Percentiles rank a stretch among this genome's conserved stretches.
Conservation (phyloP, 2,113 vertebrate genomes). For the Cygnus buccinator region DNA sequence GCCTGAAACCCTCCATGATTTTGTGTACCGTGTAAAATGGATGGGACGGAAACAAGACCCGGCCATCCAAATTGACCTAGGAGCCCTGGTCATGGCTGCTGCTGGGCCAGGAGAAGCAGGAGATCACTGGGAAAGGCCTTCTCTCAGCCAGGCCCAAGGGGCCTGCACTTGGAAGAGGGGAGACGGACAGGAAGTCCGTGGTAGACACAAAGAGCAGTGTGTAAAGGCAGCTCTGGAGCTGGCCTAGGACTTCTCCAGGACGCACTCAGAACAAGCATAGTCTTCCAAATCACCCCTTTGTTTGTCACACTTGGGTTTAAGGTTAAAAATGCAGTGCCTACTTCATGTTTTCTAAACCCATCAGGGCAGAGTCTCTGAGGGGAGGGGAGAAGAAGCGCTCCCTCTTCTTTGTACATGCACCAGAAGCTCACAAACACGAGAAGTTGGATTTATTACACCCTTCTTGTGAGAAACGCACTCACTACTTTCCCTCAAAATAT, state of each 20-base stretch:
- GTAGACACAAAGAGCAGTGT: accelerated
- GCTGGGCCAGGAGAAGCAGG: not conserved
- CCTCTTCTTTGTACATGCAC: accelerated
- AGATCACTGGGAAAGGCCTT: not conserved
- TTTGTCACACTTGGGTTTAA: not conserved
- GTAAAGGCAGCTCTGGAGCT: not conserved
- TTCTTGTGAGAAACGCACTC: accelerated
- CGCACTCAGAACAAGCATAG: not conserved
- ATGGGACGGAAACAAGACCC: not conserved
- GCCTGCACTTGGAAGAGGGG: not conserved
- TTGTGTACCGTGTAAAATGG: not conserved
- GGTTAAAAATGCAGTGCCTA: not conserved
- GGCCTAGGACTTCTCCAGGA: not conserved
- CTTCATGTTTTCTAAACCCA: not conserved
- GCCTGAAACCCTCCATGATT: not conserved
- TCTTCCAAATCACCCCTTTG: not conserved
- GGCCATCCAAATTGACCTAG: not conserved
- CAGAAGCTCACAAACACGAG: not conserved
- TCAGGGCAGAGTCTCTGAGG: not conserved
- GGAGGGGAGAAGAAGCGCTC: not conserved
- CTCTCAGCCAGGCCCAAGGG: not conserved
- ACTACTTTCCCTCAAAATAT: not conserved
- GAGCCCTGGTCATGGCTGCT: not conserved
- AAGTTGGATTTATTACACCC: not conserved
- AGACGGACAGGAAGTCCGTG: accelerated